Evolutionary conservation across 2,797 vertebrate species (phyloP).

Genomic region (Takifugu ocellatus): DNA sequence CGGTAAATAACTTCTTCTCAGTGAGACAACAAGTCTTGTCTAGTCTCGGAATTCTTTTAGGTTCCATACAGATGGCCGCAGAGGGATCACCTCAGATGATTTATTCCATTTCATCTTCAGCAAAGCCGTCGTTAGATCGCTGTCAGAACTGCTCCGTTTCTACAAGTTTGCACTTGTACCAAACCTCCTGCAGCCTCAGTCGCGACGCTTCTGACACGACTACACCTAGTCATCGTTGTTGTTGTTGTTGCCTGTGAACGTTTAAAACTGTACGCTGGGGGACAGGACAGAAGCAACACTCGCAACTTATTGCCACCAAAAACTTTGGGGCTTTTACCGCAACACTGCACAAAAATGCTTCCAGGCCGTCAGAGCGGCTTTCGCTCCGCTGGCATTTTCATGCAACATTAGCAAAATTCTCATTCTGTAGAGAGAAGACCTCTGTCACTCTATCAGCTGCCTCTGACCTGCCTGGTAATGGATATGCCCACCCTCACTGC

Average conservation of each 20-base stretch:
- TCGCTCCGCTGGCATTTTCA: slow-evolving; percentile 25
- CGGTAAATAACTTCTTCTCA: slow-evolving; percentile 2
- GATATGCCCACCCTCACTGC: slow-evolving; percentile 57
- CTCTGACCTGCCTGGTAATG: slow-evolving; percentile 62
- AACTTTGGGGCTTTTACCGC: not conserved
- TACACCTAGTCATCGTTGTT: not conserved
- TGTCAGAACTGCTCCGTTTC: slow-evolving; percentile 6
- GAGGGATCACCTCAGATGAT: slow-evolving; percentile 50
- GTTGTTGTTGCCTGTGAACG: slow-evolving; percentile 26
- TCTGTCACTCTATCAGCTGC: slow-evolving; percentile 39
- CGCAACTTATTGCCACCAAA: slow-evolving; percentile 11
- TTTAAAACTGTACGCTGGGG: slow-evolving; percentile 13
- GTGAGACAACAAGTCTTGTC: slow-evolving; percentile 32
- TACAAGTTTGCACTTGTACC: slow-evolving; percentile 11
- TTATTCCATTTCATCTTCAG: slow-evolving; percentile 52
- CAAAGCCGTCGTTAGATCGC: not conserved
- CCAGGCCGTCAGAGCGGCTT: slow-evolving; percentile 12
- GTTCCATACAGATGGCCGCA: slow-evolving; percentile 27
- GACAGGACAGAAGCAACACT: slow-evolving; percentile 5
- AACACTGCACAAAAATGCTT: not conserved
- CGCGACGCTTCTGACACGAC: slow-evolving; percentile 21
- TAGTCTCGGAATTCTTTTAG: slow-evolving; percentile 27
- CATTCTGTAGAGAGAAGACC: slow-evolving; percentile 48
- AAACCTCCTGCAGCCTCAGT: slow-evolving; percentile 10
- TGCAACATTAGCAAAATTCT: slow-evolving; percentile 47